Percentiles rank a stretch among this genome's conserved stretches.
These are phyloP conservation scores for Drosophila mauritiana DNA, from an alignment of 1,140 invertebrate genomes.

Conservation along the genomic window DNA sequence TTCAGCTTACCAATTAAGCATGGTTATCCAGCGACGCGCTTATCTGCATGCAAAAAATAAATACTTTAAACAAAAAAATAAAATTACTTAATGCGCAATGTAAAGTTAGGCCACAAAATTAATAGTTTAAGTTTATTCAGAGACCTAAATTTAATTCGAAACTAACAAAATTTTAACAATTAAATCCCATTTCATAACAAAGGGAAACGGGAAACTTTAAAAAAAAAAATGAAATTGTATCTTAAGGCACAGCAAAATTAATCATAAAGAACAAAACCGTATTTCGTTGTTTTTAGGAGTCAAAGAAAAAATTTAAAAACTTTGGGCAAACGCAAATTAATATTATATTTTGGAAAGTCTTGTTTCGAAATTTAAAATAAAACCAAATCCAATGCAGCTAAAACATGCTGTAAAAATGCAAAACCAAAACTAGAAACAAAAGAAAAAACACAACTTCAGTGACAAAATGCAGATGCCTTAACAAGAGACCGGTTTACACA, in stretches of 20 bases:
- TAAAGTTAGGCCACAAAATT: conserved; percentile 61
- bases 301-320: conserved; percentile 57
- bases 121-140: conserved; percentile 31
- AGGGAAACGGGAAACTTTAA: conserved; percentile 46
- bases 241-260: conserved; percentile 78
- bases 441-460: conserved; percentile 68
- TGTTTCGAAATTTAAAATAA: conserved; percentile 46
- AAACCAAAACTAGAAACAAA: conserved; percentile 41
- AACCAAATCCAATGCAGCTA: conserved; percentile 47
- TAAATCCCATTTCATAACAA: conserved; percentile 29
- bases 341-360: conserved; percentile 34
- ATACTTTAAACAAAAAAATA: conserved; percentile 12
- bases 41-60: conserved; percentile 17
- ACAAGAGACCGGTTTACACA: conserved; percentile 77
- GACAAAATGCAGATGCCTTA: conserved; percentile 84
- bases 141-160: conserved; percentile 45
- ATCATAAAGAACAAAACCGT: conserved; percentile 43
- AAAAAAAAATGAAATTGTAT: conserved; percentile 61
- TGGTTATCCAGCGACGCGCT: conserved; percentile 6
- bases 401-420: conserved; percentile 48
- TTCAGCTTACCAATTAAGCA: conserved; percentile 20
- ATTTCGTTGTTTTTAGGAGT: conserved; percentile 85
- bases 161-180: conserved; percentile 17
- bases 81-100: conserved; percentile 55
- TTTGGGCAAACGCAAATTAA: conserved; percentile 57